These are phyloP conservation scores for Ianthella basta DNA, from an alignment of 37 sponge, comb jelly and placozoan genomes.

Conservation along the genomic window DNA sequence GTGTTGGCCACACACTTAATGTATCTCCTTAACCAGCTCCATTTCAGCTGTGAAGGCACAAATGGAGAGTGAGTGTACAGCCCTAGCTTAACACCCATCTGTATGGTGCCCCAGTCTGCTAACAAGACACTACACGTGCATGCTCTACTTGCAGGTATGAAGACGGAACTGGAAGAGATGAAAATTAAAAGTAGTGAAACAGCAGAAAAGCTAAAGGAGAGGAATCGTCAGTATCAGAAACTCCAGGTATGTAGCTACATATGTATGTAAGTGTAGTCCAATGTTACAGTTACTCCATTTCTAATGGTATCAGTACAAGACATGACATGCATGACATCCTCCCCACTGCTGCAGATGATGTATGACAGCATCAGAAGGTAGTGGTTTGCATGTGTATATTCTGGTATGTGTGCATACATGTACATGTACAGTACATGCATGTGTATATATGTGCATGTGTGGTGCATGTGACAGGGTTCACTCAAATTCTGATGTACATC, in stretches of 20 bases:
- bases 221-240: constrained; percentile 84
- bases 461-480: too few relatives aligned
- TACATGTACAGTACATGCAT: not conserved
- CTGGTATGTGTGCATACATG: not conserved
- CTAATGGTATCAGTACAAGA: not conserved
- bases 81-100: too few relatives aligned
- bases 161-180: constrained; percentile 72
- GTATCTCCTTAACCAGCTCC: not conserved
- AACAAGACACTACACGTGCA: not conserved
- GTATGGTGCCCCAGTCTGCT: too few relatives aligned
- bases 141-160: constrained; percentile 30
- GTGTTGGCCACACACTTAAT: not conserved
- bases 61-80: constrained; percentile 34
- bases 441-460: too few relatives aligned
- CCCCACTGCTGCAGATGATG: constrained; percentile 52
- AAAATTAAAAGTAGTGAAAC: constrained; percentile 74
- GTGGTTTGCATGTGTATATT: not conserved
- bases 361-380: constrained; percentile 85
- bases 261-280: not conserved
- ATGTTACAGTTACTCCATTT: not conserved
- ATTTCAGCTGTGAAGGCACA: constrained; percentile 74
- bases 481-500: too few relatives aligned
- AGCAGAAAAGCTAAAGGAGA: constrained; percentile 86
- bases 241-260: constrained; percentile 56
- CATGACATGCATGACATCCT: not conserved